Evolutionary conservation across 1,140 invertebrate genomes (phyloP).

Genomic region (Penaeus chinensis): DNA sequence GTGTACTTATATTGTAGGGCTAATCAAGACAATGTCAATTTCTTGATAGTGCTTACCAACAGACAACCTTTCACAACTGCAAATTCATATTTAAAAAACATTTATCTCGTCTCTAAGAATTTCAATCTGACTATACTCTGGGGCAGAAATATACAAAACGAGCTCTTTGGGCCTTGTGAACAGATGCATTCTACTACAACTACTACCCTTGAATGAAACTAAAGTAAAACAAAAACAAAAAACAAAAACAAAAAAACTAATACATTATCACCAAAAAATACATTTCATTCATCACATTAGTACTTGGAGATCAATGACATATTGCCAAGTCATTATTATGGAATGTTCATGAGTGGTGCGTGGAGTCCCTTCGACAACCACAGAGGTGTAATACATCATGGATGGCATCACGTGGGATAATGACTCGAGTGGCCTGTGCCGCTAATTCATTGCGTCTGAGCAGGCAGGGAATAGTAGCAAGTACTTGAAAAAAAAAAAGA

Average conservation of each 20-base stretch:
- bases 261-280: slow-evolving; percentile 18
- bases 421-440: background rate
- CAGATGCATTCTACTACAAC: background rate
- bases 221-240: background rate
- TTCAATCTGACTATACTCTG: no score
- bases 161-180: background rate
- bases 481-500: background rate
- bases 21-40: no score
- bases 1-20: no score
- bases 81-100: no score
- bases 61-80: no score
- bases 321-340: slow-evolving; percentile 33
- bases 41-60: no score
- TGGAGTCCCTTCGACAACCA: slow-evolving; percentile 16
- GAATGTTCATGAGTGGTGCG: slow-evolving; percentile 28
- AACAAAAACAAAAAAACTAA: background rate
- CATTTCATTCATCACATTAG: slow-evolving; percentile 30
- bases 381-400: slow-evolving; percentile 10
- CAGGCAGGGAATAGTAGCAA: slow-evolving; percentile 9
- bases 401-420: slow-evolving; percentile 2
- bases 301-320: slow-evolving; percentile 30
- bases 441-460: slow-evolving; percentile 17
- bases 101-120: no score
- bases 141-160: no score
- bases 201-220: slow-evolving; percentile 1